A percentile compares a stretch with the other conserved stretches of the same genome.
Evolutionary conservation across 30 jellyfish, hydroid and myxozoan species (phyloP).

Genomic region (Turritopsis rubra): DNA sequence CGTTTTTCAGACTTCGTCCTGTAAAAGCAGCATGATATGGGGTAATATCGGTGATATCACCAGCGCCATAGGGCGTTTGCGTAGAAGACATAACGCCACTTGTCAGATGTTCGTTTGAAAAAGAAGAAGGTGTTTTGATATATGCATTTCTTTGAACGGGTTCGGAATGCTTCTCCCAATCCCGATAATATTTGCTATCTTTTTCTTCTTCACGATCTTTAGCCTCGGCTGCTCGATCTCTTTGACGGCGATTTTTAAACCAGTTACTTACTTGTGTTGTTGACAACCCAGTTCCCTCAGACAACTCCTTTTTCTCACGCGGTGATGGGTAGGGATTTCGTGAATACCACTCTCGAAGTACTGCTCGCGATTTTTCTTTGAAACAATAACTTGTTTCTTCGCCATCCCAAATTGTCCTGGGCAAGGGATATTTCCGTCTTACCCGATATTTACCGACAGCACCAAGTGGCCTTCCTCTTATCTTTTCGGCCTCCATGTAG

Average conservation of each 20-base stretch:
- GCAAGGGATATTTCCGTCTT: constrained; percentile 89
- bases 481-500: constrained; percentile 82
- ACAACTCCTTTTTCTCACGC: constrained; percentile 79
- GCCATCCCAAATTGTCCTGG: constrained; percentile 96
- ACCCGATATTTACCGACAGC: constrained; percentile 95
- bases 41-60: neutral
- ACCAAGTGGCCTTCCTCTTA: constrained; percentile 80
- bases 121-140: neutral
- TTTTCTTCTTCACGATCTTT: constrained; percentile 35
- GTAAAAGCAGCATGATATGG: neutral
- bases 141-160: neutral
- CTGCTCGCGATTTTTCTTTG: constrained; percentile 84
- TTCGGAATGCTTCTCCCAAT: neutral
- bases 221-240: constrained; percentile 95
- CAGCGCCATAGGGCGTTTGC: neutral
- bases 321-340: constrained; percentile 92
- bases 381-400: constrained; percentile 92
- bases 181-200: neutral
- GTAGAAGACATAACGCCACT: neutral
- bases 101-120: neutral
- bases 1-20: neutral
- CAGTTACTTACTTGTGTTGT: constrained; percentile 92
- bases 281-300: constrained; percentile 85
- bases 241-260: constrained; percentile 93
- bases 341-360: constrained; percentile 69